Percentiles rank a stretch among this genome's conserved stretches.
phyloP scores from a whole-genome alignment of 92 coral and sea anemone species.

The Bergia sp. region DNA sequence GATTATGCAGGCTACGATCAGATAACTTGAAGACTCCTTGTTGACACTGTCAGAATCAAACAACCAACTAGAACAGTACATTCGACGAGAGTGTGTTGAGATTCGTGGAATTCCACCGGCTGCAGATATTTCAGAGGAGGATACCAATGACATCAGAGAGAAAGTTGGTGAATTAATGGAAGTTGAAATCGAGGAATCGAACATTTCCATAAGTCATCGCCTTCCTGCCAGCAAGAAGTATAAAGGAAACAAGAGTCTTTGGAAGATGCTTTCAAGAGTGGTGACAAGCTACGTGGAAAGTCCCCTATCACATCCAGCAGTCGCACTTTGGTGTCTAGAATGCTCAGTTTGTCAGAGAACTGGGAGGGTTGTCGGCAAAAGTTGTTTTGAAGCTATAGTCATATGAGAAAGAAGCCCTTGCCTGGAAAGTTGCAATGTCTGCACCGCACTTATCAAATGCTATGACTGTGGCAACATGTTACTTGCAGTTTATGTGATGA shows the following conservation, averaged over 20 bases:
- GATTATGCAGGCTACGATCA: no score
- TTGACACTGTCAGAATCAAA: no score
- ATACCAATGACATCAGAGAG: constrained; percentile 38
- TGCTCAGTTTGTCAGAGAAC: constrained; percentile 22
- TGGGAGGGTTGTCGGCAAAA: constrained; percentile 39
- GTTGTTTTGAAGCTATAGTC: constrained; percentile 31
- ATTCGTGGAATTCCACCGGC: constrained; percentile 46
- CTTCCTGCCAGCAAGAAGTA: constrained; percentile 40
- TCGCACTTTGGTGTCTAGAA: constrained; percentile 36
- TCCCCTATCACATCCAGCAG: constrained; percentile 16
- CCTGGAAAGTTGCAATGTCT: constrained; percentile 4
- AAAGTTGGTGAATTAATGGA: constrained; percentile 35
- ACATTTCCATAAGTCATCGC: constrained; percentile 51
- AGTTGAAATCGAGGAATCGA: constrained; percentile 38
- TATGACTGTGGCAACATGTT: constrained; percentile 33
- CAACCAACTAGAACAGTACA: no score
- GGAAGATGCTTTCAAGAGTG: constrained; percentile 20
- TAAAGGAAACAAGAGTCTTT: constrained; percentile 20
- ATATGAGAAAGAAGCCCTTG: constrained; percentile 28
- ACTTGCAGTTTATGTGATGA: constrained; percentile 13
- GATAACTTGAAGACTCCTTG: no score
- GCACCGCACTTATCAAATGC: constrained; percentile 38
- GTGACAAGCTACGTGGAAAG: constrained; percentile 26
- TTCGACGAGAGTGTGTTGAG: constrained; percentile 15
- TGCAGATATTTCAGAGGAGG: constrained; percentile 26